Conservation (phyloP, 2,797 vertebrate species). For the Takifugu rubripes region DNA sequence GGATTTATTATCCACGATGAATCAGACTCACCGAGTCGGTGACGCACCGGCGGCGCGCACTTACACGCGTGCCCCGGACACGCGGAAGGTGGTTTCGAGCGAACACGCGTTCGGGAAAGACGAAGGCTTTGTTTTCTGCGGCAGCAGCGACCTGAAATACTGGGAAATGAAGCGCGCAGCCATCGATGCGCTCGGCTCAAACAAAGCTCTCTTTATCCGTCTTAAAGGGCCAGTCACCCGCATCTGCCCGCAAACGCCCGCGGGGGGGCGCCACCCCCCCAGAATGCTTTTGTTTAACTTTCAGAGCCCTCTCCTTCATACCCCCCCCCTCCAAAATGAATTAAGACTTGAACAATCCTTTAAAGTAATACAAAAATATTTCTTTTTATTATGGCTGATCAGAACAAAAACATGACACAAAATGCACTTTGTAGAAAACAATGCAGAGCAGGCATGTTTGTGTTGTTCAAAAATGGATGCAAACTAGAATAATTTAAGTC, state of each 20-base stretch:
- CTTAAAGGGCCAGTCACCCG: conserved; percentile 67
- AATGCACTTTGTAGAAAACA: conserved; percentile 91
- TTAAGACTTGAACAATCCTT: conserved; percentile 35
- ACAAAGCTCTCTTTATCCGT: conserved; percentile 33
- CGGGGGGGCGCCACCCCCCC: not conserved
- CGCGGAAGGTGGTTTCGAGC: not conserved
- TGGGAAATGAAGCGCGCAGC: conserved; percentile 35
- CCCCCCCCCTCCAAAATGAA: not conserved
- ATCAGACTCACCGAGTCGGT: conserved; percentile 67
- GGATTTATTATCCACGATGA: conserved; percentile 24
- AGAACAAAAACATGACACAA: conserved; percentile 82
- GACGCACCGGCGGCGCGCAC: conserved; percentile 40
- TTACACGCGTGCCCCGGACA: conserved; percentile 1
- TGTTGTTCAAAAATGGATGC: conserved; percentile 50
- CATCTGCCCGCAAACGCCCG: not conserved
- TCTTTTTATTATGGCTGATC: conserved; percentile 89
- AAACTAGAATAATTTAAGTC: conserved; percentile 38
- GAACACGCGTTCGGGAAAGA: not conserved
- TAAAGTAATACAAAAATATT: conserved; percentile 96
- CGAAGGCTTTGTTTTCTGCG: not conserved
- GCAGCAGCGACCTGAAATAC: not conserved
- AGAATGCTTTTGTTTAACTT: too few species aligned
- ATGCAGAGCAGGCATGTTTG: conserved; percentile 82
- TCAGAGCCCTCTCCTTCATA: not conserved
- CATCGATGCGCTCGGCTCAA: conserved; percentile 37